Conservation (phyloP, 2,797 vertebrate species). For the Labroides dimidiatus region DNA sequence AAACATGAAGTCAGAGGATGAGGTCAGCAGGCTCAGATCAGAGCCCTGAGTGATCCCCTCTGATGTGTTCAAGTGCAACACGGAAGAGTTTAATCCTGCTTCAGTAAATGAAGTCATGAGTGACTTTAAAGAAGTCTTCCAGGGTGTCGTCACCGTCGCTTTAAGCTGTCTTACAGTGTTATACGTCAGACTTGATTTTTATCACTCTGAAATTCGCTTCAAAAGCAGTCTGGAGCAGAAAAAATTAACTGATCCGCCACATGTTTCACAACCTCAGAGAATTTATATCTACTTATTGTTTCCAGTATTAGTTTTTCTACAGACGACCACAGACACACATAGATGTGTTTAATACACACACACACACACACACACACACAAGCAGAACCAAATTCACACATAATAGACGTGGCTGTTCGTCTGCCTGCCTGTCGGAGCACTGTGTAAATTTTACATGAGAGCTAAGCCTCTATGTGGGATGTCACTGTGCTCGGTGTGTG, state of each 20-base stretch:
- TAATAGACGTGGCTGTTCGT: slow-evolving; percentile 64
- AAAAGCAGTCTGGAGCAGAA: slow-evolving; percentile 25
- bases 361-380: slow-evolving; percentile 11
- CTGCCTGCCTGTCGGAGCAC: slow-evolving; percentile 85
- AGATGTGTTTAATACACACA: background rate
- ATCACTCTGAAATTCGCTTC: slow-evolving; percentile 11
- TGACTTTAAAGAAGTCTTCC: slow-evolving; percentile 36
- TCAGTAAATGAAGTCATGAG: slow-evolving; percentile 60
- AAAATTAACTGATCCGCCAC: slow-evolving; percentile 25
- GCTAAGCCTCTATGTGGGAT: slow-evolving; percentile 88
- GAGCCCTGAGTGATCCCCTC: slow-evolving; percentile 34
- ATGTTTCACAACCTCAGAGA: slow-evolving; percentile 49
- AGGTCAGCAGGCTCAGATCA: slow-evolving; percentile 56
- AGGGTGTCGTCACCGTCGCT: slow-evolving; percentile 8
- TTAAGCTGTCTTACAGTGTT: background rate
- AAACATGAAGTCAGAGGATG: slow-evolving; percentile 68
- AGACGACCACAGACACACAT: slow-evolving; percentile 20
- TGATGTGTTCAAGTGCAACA: slow-evolving; percentile 44
- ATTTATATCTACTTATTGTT: slow-evolving; percentile 60
- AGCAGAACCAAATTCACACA: slow-evolving; percentile 36
- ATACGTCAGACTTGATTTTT: slow-evolving; percentile 29
- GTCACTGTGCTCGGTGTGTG: slow-evolving; percentile 70
- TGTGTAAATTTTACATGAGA: slow-evolving; percentile 92
- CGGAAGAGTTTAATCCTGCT: slow-evolving; percentile 49
- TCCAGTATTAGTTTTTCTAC: slow-evolving; percentile 62